phyloP scores from a whole-genome alignment of 1,140 invertebrate genomes.

The Bilobella aurantiaca region DNA sequence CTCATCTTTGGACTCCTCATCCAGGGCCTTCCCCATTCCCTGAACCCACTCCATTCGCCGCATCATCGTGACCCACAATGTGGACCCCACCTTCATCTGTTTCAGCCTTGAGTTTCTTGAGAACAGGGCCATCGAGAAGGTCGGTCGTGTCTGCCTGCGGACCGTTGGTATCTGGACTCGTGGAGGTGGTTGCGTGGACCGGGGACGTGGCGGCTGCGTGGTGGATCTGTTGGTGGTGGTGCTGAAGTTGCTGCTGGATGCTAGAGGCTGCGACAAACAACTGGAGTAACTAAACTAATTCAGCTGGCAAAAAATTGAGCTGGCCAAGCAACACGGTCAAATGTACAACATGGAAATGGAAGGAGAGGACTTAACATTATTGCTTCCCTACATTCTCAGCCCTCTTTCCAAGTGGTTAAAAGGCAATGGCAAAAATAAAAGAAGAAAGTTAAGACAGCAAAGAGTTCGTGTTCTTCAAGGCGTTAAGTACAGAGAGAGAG shows the following conservation, averaged over 20 bases:
- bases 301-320: slow-evolving; percentile 21
- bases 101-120: slow-evolving; percentile 21
- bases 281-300: slow-evolving; percentile 34
- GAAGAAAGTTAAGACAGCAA: too few relatives aligned
- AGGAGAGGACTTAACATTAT: too few relatives aligned
- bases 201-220: neutral
- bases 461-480: too few relatives aligned
- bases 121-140: slow-evolving; percentile 13
- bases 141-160: neutral
- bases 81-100: slow-evolving; percentile 6
- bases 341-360: slow-evolving; percentile 4
- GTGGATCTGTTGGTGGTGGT: slow-evolving; percentile 10
- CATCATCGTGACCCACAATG: slow-evolving; percentile 17
- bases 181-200: neutral
- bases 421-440: too few relatives aligned
- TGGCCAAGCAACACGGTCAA: slow-evolving; percentile 13
- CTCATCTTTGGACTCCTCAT: slow-evolving; percentile 38
- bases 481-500: neutral
- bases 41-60: slow-evolving; percentile 3
- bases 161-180: neutral
- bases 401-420: too few relatives aligned
- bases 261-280: slow-evolving; percentile 34
- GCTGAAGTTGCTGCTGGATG: slow-evolving; percentile 33
- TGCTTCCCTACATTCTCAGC: too few relatives aligned
- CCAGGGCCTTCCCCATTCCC: slow-evolving; percentile 31